These are phyloP conservation scores for Oxyura jamaicensis DNA, from an alignment of 2,113 vertebrate species.

Conservation along the genomic window DNA sequence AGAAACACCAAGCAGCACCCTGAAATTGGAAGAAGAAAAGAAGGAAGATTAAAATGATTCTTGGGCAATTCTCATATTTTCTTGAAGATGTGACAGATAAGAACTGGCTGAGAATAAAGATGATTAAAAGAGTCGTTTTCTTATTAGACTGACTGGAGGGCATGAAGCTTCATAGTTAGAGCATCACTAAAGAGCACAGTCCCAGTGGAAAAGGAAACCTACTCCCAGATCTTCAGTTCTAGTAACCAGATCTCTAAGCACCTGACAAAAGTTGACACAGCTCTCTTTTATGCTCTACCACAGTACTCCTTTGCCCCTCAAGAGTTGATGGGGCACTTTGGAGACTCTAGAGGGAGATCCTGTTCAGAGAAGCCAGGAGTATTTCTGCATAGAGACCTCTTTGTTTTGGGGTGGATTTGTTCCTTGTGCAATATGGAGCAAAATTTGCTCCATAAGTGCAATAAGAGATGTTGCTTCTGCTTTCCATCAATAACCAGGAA, in stretches of 20 bases:
- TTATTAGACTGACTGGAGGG: not conserved
- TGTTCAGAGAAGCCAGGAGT: not conserved
- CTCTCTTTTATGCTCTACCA: not conserved
- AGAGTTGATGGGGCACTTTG: not conserved
- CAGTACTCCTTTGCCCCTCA: not conserved
- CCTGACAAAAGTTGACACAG: not conserved
- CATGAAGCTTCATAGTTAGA: not conserved
- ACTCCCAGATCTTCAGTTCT: not conserved
- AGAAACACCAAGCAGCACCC: not conserved
- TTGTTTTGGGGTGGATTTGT: not conserved
- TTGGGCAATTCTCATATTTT: not conserved
- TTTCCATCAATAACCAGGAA: not conserved
- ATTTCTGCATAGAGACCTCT: not conserved
- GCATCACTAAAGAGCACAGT: accelerated
- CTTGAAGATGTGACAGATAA: not conserved
- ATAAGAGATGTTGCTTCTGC: not conserved
- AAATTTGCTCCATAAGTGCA: not conserved
- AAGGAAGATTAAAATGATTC: not conserved
- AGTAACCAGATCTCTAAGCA: not conserved
- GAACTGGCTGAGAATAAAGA: not conserved
- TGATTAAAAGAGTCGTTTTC: not conserved
- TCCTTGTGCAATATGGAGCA: too few relatives aligned
- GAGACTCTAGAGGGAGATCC: not conserved
- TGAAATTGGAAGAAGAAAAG: not conserved
- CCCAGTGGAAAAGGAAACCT: not conserved